Percentiles rank a stretch among this genome's conserved stretches.
phyloP scores from a whole-genome alignment of 2,113 vertebrate genomes.

The Acrocephalus kingi region DNA sequence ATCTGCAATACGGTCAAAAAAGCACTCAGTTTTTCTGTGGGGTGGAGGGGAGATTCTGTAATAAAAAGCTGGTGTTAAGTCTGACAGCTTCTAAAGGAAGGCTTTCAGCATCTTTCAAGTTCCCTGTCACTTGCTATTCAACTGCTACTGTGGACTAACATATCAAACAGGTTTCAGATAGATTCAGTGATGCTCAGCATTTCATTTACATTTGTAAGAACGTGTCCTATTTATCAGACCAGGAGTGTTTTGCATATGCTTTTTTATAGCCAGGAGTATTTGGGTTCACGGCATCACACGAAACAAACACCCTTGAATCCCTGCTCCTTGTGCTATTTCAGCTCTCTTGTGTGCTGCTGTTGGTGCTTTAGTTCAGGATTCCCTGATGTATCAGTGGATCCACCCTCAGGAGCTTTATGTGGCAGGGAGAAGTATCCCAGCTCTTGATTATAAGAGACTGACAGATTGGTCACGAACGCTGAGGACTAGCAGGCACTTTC shows the following conservation, averaged over 20 bases:
- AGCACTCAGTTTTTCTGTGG: not conserved
- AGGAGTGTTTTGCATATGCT: not conserved
- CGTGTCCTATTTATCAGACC: not conserved
- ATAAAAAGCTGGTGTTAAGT: not conserved
- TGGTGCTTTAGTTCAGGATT: not conserved
- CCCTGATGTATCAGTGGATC: not conserved
- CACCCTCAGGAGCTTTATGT: not conserved
- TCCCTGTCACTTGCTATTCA: not conserved
- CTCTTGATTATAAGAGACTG: constrained; percentile 50
- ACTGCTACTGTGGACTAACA: not conserved
- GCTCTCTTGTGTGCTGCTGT: not conserved
- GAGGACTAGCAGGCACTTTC: constrained; percentile 56
- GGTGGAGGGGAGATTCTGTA: not conserved
- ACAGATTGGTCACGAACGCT: not conserved
- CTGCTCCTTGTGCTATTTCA: not conserved
- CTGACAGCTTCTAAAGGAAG: not conserved
- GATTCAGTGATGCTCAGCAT: not conserved
- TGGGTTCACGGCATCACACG: not conserved
- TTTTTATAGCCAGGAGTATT: constrained; percentile 57
- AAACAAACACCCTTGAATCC: constrained; percentile 15
- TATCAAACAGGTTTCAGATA: not conserved
- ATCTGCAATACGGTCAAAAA: not conserved
- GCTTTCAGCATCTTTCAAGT: not conserved
- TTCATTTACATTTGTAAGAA: constrained; percentile 18
- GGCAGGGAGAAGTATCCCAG: constrained; percentile 10